Evolutionary conservation across 2,888 invertebrate species (phyloP), one percentile per base, ranked within the genome.

Genomic region (Sceliomorpha sp.): DNA sequence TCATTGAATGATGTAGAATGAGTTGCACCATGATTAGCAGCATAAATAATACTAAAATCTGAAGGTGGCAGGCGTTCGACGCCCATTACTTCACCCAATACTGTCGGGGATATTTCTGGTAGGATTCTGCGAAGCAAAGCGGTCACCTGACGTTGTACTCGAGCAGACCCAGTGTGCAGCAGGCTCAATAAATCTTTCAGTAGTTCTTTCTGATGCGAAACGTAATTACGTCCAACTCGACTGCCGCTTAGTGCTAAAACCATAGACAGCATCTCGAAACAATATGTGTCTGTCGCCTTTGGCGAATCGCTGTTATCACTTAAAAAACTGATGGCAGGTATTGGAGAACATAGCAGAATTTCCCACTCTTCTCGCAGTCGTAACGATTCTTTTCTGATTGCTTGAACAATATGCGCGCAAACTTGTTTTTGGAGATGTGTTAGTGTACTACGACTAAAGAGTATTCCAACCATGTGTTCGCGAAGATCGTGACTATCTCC

Each of bases 251-350:
- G 89, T 0, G 98, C 98, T 77, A 98, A 88, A 42, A 96, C 98
- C 94, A 98, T 94, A 2, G 97, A 97, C 13, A 98, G 89, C 96
- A 98, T 96, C 90, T 98, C 98, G 85, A 98, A 98, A 89, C 98
- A 98, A 88, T 98, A 98, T n/a, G 96, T 96, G 87, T 98, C 98
- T 1, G 91, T 89, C 60, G 89, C 89, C 82, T 91, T 91, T 1
- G 87, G 86, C 13, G 88, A 80, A 72, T 90, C 90, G 50, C 89
- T 89, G 67, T 89, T 89, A 20, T 86, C 88, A 24, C 87, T 88
- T 2, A 86, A 64, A 3, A 85, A 72, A 70, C 88, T 88, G 40
- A 85, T 86, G 1, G 84, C 86, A 1, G 88, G 88, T 1, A 89
- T 89, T 20, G 89, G 84, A 0, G 90, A 90, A 67, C 89, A 90